These are phyloP conservation scores for Orchestia grillus DNA, from an alignment of 1,140 invertebrate genomes.

Conservation along the genomic window DNA sequence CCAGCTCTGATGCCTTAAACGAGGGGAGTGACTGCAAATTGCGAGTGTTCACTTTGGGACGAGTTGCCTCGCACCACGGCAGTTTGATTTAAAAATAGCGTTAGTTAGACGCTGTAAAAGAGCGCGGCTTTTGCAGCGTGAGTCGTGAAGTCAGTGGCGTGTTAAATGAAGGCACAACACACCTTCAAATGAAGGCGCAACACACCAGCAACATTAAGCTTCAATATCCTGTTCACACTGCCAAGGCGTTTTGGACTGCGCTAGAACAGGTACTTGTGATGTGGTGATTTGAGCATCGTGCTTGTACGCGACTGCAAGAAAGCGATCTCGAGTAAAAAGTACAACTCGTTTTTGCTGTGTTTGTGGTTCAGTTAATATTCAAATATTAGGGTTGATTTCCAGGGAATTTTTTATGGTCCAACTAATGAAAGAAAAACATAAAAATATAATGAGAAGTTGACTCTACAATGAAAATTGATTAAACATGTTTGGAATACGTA, in stretches of 20 bases:
- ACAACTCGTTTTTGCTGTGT: too few relatives aligned
- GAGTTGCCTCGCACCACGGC: not conserved
- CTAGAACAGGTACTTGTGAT: not conserved
- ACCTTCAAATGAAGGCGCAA: slow-evolving; percentile 19
- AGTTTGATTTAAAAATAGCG: slow-evolving; percentile 53
- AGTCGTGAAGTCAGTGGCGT: slow-evolving; percentile 53
- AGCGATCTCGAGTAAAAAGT: too few relatives aligned
- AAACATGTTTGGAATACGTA: too few relatives aligned
- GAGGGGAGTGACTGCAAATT: slow-evolving; percentile 23
- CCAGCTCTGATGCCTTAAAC: slow-evolving; percentile 11
- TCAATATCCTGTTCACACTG: not conserved
- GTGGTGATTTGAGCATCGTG: not conserved
- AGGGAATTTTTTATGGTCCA: too few relatives aligned
- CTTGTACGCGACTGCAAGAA: not conserved
- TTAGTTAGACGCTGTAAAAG: slow-evolving; percentile 50
- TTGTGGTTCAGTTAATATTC: too few relatives aligned
- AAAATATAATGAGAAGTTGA: too few relatives aligned
- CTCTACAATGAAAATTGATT: too few relatives aligned
- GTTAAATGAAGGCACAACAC: slow-evolving; percentile 55
- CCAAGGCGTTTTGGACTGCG: not conserved
- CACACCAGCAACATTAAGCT: not conserved
- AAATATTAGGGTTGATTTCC: too few relatives aligned
- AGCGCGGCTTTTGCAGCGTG: slow-evolving; percentile 35
- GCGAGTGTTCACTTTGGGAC: slow-evolving; percentile 7
- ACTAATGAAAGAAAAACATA: too few relatives aligned